Conservation (phyloP, 1,140 invertebrate genomes). For the Drosophila sturtevanti region DNA sequence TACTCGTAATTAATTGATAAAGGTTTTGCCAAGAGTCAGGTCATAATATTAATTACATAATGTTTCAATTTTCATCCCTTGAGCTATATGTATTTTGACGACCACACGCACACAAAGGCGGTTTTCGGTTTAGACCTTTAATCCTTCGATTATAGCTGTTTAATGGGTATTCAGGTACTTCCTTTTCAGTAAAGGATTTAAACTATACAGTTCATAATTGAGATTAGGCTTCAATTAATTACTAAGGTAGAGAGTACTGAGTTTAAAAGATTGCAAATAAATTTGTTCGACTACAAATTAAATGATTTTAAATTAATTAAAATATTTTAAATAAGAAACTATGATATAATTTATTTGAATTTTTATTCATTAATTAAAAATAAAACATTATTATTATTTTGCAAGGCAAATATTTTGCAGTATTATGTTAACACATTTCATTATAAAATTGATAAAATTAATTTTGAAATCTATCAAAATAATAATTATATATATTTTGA, state of each 20-base stretch:
- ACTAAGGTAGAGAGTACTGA: not conserved
- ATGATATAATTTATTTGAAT: too few relatives aligned
- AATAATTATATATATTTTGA: too few relatives aligned
- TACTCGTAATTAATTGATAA: slow-evolving; percentile 28
- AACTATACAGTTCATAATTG: not conserved
- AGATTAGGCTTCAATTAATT: not conserved
- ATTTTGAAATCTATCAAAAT: too few relatives aligned
- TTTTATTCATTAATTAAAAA: too few relatives aligned
- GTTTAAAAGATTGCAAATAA: not conserved
- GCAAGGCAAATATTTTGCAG: too few relatives aligned
- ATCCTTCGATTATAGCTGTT: not conserved
- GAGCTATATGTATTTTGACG: slow-evolving; percentile 7
- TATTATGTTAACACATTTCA: too few relatives aligned
- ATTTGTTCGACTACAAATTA: not conserved
- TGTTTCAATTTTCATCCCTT: slow-evolving; percentile 17
- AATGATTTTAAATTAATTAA: too few relatives aligned
- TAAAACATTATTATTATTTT: too few relatives aligned
- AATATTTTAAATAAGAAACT: too few relatives aligned
- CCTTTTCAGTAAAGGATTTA: not conserved
- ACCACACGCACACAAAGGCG: slow-evolving; percentile 13
- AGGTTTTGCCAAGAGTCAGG: slow-evolving; percentile 29
- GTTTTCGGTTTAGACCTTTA: not conserved
- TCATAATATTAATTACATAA: slow-evolving; percentile 41
- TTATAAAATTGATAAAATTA: too few relatives aligned
- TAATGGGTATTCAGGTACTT: not conserved